Base-by-base conservation (phyloP, 2,888 invertebrate genomes). In the Eupeodes latifasciatus region DNA sequence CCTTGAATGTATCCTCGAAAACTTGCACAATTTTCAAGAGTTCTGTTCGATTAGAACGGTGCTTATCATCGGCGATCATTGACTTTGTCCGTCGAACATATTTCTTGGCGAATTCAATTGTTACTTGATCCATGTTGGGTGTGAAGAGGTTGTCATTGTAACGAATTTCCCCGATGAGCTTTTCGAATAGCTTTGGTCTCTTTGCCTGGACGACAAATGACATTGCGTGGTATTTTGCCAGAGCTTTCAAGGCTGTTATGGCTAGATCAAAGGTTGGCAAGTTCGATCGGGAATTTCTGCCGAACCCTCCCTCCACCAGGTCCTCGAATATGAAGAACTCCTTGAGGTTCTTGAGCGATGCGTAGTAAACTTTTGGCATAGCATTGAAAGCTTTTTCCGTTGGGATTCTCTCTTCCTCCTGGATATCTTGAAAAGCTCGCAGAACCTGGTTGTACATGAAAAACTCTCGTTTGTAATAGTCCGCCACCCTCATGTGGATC, bases 191-290 rank as follows among this genome's bases (percentile, higher is more conserved):
- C 14, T 81, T n/a, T 0, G 91, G 91, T 57, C 91, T 86, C 9
- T 89, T 90, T 62, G 93, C 91, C 85, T 92, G 93, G 34, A 94
- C 90, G 0, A 94, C 93, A 79, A 94, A 92, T 10, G 94, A 94
- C 89, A 94, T 93, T 1, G 94, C 94, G 89, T 94, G 94, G 87
- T 94, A 93, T 53, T 94, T 94, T 2, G 94, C 94, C 11, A 94
- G 90, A 5, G 94, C 93, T 83, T 92, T 92, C 36, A 94, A 90
- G 0, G 94, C 92, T 14, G 91, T 90, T 55, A 92, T 91, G 2
- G 94, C 92, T 84, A 94, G 91, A 59, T 94, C 93, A 27, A 92
- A 91, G 19, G 94, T 92, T 9, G 94, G 90, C 27, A 91, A 84
- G 34, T 93, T 93, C 72, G 92, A 92, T 5, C 93, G 92, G 71